phyloP scores from a whole-genome alignment of 92 coral and sea anemone species.

The Porites rus region DNA sequence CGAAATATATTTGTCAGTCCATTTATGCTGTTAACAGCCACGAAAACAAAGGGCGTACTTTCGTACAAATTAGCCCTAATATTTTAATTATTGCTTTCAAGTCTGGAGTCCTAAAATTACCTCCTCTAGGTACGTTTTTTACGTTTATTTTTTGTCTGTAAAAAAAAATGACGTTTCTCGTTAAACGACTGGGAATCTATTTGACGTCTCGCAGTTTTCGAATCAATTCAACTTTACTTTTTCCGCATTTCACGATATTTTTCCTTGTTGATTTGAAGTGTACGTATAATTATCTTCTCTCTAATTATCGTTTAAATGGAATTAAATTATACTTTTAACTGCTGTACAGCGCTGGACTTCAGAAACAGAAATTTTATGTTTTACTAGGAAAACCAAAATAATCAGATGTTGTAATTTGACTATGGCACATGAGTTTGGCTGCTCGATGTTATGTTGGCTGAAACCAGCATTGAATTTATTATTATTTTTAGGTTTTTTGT shows the following conservation, averaged over 20 bases:
- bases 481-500: too few relatives aligned
- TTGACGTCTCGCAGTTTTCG: not conserved
- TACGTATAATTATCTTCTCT: not conserved
- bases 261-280: not conserved
- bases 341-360: not conserved
- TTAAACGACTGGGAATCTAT: too few relatives aligned
- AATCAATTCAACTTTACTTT: not conserved
- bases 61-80: slow-evolving; percentile 50
- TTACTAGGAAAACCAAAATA: not conserved
- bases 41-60: slow-evolving; percentile 19
- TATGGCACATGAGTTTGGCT: not conserved
- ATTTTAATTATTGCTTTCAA: slow-evolving; percentile 32
- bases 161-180: too few relatives aligned
- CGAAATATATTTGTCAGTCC: not conserved
- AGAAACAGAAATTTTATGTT: not conserved
- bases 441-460: not conserved
- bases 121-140: not conserved
- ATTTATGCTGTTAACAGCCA: slow-evolving; percentile 23
- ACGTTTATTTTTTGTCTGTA: not conserved
- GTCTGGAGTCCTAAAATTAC: slow-evolving; percentile 4
- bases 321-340: slow-evolving; percentile 35
- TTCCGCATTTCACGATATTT: not conserved
- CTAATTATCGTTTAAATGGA: slow-evolving; percentile 36
- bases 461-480: not conserved
- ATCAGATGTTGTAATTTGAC: not conserved